phyloP scores from a whole-genome alignment of 2,888 invertebrate species.

The Oscheius onirici region DNA sequence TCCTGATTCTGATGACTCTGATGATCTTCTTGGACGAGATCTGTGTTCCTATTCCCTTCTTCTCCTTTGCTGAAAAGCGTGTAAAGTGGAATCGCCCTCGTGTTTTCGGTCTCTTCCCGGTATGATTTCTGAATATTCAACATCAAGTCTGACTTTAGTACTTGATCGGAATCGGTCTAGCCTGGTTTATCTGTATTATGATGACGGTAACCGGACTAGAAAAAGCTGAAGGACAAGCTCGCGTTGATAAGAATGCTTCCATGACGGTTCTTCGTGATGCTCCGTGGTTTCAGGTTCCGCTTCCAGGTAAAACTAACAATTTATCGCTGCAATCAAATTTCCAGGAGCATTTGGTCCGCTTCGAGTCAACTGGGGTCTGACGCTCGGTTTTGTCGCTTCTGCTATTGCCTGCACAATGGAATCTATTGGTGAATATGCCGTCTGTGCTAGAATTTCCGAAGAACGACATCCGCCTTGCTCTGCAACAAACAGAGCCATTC shows the following conservation, averaged over 20 bases:
- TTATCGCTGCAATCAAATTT: slow-evolving; percentile 9
- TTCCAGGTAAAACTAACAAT: slow-evolving; percentile 53
- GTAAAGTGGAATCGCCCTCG: slow-evolving; percentile 39
- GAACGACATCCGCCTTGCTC: slow-evolving; percentile 48
- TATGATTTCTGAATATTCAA: slow-evolving; percentile 28
- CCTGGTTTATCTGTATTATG: slow-evolving; percentile 58
- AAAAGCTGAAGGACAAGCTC: slow-evolving; percentile 47
- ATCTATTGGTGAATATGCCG: slow-evolving; percentile 54
- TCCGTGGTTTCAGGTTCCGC: slow-evolving; percentile 64
- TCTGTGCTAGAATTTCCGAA: slow-evolving; percentile 53
- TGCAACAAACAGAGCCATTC: slow-evolving; percentile 52
- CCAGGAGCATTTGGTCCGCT: slow-evolving; percentile 58
- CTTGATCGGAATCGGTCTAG: slow-evolving; percentile 55
- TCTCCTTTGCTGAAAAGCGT: slow-evolving; percentile 32
- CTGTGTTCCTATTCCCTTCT: slow-evolving; percentile 58
- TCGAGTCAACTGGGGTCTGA: slow-evolving; percentile 44
- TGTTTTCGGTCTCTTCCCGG: slow-evolving; percentile 64
- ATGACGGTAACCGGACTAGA: slow-evolving; percentile 54
- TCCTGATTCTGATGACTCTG: slow-evolving; percentile 51
- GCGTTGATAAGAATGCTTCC: slow-evolving; percentile 59
- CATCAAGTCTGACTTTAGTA: slow-evolving; percentile 57
- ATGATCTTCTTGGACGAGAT: slow-evolving; percentile 57
- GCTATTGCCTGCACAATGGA: slow-evolving; percentile 61
- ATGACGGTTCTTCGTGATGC: slow-evolving; percentile 48
- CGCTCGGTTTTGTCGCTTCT: slow-evolving; percentile 60